A percentile compares a stretch with the other conserved stretches of the same genome.
phyloP scores from a whole-genome alignment of 2,113 vertebrate genomes.

The Lophotis ruficrista region DNA sequence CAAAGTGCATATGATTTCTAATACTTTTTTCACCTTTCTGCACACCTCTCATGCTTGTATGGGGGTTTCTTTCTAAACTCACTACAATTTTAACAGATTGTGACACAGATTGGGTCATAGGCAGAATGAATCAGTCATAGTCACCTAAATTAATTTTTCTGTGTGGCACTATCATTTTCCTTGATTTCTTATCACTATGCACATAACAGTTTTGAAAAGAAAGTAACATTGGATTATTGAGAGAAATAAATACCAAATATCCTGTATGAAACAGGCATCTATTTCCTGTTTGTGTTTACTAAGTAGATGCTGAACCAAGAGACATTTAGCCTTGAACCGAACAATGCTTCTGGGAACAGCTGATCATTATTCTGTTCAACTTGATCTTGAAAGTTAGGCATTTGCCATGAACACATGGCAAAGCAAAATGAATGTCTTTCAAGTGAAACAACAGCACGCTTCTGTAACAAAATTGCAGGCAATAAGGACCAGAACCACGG shows the following conservation, averaged over 20 bases:
- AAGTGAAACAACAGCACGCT: background rate
- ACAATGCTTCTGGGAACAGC: background rate
- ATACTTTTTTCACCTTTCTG: background rate
- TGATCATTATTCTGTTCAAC: background rate
- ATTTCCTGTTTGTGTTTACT: background rate
- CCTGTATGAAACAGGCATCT: background rate
- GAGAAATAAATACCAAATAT: background rate
- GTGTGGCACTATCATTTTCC: background rate
- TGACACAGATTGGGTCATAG: background rate
- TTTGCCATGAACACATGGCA: background rate
- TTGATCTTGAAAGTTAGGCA: background rate
- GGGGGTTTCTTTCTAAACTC: background rate
- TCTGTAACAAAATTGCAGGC: background rate
- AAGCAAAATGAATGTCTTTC: background rate
- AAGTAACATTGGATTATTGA: background rate
- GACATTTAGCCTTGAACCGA: background rate
- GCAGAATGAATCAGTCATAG: background rate
- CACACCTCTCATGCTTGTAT: background rate
- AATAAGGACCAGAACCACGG: background rate
- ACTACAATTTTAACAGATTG: background rate
- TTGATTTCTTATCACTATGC: background rate
- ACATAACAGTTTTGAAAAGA: background rate
- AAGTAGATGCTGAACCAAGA: background rate
- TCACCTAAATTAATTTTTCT: background rate
- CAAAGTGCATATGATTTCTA: background rate